Conservation (phyloP, 2,888 invertebrate species). For the Trachelus iudaicus region DNA sequence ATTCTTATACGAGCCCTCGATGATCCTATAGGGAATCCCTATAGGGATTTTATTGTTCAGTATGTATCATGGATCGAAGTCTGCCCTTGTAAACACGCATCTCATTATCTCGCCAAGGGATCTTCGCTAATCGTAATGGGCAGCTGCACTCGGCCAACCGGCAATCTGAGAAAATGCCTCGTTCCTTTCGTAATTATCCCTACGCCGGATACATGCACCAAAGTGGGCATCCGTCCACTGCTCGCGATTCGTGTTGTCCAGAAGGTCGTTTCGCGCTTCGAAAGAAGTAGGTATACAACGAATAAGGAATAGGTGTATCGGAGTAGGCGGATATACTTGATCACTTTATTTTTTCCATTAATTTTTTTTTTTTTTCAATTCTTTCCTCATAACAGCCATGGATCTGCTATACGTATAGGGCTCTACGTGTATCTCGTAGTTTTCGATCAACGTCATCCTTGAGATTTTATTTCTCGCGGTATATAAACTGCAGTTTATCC, state of each 20-base stretch:
- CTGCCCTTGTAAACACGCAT: constrained; percentile 1
- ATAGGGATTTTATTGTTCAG: neutral
- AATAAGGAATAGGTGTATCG: neutral
- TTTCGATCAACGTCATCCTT: neutral
- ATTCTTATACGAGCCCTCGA: neutral
- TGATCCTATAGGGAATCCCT: neutral
- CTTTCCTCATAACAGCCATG: neutral
- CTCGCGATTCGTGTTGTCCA: neutral
- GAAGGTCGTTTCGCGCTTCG: neutral
- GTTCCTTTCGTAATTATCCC: constrained; percentile 59
- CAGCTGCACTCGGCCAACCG: constrained; percentile 54
- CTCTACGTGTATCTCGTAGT: neutral
- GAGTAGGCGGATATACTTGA: neutral
- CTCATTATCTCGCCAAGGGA: constrained; percentile 13
- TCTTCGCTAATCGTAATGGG: constrained; percentile 32
- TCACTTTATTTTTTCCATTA: neutral
- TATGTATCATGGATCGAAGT: neutral
- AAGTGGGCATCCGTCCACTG: neutral
- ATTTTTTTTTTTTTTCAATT: too few relatives aligned
- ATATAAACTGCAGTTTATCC: neutral
- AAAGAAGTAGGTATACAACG: neutral
- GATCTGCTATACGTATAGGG: neutral
- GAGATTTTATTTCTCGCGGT: neutral
- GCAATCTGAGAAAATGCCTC: constrained; percentile 55
- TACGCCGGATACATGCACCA: neutral